Evolutionary conservation across 1,140 invertebrate species (phyloP), one percentile per base, ranked within the genome.

Genomic region (Drosophila saltans): DNA sequence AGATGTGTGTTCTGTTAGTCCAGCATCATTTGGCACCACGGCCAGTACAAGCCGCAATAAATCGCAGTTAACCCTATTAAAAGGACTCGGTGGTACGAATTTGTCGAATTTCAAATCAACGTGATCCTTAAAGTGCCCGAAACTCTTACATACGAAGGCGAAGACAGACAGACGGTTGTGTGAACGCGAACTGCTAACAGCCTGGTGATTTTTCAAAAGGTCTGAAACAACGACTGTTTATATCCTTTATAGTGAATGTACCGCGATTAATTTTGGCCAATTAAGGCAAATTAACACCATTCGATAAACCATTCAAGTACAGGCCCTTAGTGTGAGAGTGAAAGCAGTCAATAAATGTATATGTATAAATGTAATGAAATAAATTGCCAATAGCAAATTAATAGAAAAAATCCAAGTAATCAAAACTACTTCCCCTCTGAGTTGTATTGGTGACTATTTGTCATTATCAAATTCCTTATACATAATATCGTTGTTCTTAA

Each of bases 1-100:
- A 30, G 36, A 65, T 56, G 39, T 43, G 61, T 45, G 43, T 21
- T 59, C n/a, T 30, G 16, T 80, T 64, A 77, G 78, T 80, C 75
- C 70, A 66, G 70, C 61, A 76, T 77, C 70, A 71, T 65, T 71
- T 71, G 75, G 80, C 78, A 73, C 55, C 63, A 66, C n/a, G 71
- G 75, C 48, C 69, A 74, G 68, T 74, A 69, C 69, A 52, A 71
- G 55, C 66, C 56, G 58, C 66, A 64, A 48, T 52, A 36, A 61
- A 72, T 58, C 62, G 70, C 66, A 74, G 61, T 62, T 28, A 56
- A 45, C 40, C 26, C 71, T 58, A 16, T 11, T n/a, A 43, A 4
- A 33, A 28, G n/a, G 8, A 59, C 21, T 59, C 48, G 43, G 48
- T 6, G n/a, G 0, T 48, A 28, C 16, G 28, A 59, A 43, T 59